These are phyloP conservation scores for Brachypteracias leptosomus DNA, from an alignment of 2,113 vertebrate species.

Conservation along the genomic window DNA sequence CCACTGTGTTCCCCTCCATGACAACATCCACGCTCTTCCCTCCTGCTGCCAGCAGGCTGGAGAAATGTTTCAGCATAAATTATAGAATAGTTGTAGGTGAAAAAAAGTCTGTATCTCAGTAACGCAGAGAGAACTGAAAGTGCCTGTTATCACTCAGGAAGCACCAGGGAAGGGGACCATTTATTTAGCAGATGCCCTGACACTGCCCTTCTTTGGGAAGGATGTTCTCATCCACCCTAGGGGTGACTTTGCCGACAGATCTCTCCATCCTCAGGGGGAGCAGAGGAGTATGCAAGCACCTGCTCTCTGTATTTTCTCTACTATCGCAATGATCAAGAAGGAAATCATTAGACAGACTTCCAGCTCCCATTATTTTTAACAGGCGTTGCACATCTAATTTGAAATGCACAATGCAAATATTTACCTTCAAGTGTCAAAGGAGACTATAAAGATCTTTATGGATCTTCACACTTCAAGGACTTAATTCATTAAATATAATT, in stretches of 20 bases:
- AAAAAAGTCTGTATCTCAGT: background rate
- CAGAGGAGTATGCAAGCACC: background rate
- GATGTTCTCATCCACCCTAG: background rate
- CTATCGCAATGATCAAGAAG: background rate
- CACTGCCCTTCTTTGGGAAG: background rate
- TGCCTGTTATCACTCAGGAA: background rate
- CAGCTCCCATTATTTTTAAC: conserved; percentile 60
- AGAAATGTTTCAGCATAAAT: background rate
- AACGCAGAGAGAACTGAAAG: background rate
- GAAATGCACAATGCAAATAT: conserved; percentile 66
- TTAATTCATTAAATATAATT: conserved; percentile 70
- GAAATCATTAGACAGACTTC: conserved; percentile 52
- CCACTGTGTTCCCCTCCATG: background rate
- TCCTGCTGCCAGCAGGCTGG: background rate
- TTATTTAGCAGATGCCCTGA: background rate
- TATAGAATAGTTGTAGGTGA: background rate
- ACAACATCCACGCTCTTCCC: background rate
- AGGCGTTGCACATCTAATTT: conserved; percentile 51
- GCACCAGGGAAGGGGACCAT: background rate
- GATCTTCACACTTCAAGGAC: conserved; percentile 66
- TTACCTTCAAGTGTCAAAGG: conserved; percentile 66
- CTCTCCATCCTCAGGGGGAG: background rate
- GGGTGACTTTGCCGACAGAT: background rate
- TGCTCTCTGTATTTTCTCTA: conserved; percentile 17
- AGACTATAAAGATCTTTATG: conserved; percentile 66